A percentile compares a stretch with the other conserved stretches of the same genome.
Conservation (phyloP, 1,140 invertebrate genomes). For the Cyphomyrmex costatus region DNA sequence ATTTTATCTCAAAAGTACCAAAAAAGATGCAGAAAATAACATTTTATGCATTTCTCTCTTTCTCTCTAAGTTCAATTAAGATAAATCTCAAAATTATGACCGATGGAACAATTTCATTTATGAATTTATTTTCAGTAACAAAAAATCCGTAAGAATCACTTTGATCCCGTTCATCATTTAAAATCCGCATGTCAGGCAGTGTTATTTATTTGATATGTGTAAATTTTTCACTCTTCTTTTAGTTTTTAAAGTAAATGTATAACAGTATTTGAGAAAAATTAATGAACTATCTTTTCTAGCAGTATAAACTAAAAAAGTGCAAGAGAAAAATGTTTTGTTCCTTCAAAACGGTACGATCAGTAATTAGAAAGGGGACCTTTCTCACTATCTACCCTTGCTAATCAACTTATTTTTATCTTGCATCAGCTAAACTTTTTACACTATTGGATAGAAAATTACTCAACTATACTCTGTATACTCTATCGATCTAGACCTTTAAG, state of each 20-base stretch:
- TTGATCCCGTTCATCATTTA: too few relatives aligned
- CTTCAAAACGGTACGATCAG: slow-evolving; percentile 20
- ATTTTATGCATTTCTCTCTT: too few relatives aligned
- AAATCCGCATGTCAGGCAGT: too few relatives aligned
- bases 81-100: too few relatives aligned
- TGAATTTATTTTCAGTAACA: too few relatives aligned
- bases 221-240: neutral
- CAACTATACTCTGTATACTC: slow-evolving; percentile 18
- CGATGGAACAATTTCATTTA: too few relatives aligned
- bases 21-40: too few relatives aligned
- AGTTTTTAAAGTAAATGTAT: neutral
- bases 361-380: slow-evolving; percentile 26
- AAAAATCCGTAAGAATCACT: too few relatives aligned
- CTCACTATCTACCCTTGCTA: slow-evolving; percentile 40
- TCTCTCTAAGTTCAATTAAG: too few relatives aligned
- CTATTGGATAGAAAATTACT: slow-evolving; percentile 53
- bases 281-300: neutral
- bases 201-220: neutral
- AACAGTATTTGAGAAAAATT: neutral
- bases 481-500: slow-evolving; percentile 50
- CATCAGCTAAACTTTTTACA: slow-evolving; percentile 50
- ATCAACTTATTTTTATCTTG: slow-evolving; percentile 55
- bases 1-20: too few relatives aligned
- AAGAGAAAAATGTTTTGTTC: neutral
- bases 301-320: neutral